Percentiles rank a stretch among this genome's conserved stretches.
These are phyloP conservation scores for Pollenia angustigena DNA, from an alignment of 2,888 invertebrate species.

Conservation along the genomic window DNA sequence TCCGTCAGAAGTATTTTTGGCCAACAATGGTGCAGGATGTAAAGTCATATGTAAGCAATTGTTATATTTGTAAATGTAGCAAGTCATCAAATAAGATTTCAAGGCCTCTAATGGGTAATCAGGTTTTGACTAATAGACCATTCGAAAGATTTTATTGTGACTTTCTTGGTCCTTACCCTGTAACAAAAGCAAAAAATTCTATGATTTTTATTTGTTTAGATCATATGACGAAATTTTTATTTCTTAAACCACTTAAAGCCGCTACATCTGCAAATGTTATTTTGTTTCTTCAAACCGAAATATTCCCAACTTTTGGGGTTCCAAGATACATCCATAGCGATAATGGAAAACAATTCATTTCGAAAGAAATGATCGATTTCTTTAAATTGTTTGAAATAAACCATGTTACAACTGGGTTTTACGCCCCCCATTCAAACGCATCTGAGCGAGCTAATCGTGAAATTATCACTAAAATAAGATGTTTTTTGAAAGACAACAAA, in stretches of 20 bases:
- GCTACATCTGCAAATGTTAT: not conserved
- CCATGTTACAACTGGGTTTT: not conserved
- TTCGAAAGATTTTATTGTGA: constrained; percentile 2
- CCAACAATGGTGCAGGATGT: too few relatives aligned
- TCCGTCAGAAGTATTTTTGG: too few relatives aligned
- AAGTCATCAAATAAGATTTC: not conserved
- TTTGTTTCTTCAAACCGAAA: not conserved
- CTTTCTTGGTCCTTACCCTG: not conserved
- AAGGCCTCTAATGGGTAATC: not conserved
- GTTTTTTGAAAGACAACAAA: too few relatives aligned
- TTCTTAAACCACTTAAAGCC: not conserved
- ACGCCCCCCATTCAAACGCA: too few relatives aligned
- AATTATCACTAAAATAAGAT: too few relatives aligned
- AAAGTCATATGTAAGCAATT: too few relatives aligned
- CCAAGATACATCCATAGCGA: too few relatives aligned
- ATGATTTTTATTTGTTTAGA: too few relatives aligned
- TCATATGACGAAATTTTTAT: too few relatives aligned
- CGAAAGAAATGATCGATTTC: not conserved
- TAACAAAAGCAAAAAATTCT: too few relatives aligned
- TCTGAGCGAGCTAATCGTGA: too few relatives aligned
- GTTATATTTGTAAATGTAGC: too few relatives aligned
- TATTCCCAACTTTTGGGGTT: not conserved
- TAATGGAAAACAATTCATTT: not conserved
- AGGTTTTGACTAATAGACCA: not conserved
- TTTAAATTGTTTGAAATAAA: not conserved